Evolutionary conservation across 2,888 invertebrate species (phyloP), one percentile per base, ranked within the genome.

Genomic region (Drosophila neoperkinsi): DNA sequence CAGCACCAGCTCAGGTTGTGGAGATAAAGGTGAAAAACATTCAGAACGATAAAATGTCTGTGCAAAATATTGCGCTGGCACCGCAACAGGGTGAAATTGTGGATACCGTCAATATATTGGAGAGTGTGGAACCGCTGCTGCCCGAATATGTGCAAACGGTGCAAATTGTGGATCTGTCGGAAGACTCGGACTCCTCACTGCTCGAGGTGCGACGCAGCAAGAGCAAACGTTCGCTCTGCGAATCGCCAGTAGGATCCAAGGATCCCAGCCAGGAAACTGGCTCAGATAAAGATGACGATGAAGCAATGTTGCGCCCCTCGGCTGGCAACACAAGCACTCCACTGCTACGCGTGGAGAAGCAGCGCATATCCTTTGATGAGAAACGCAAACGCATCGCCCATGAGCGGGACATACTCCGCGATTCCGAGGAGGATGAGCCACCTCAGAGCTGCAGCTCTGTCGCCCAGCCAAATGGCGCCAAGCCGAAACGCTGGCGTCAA

Each of bases 21-120:
- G 96, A 95, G 86, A 95, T 96, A 1, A 95, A 94, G 76, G 96
- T 95, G 87, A 95, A 94, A 88, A 96, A 96, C 92, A 95, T 96
- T 58, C 93, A 95, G 1, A 95, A 96, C 90, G 95, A 95, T 21
- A 94, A 95, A 69, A 95, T 96, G 78, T 94, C 94, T 7, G 94
- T 92, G 46, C 89, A 89, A 58, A 91, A 88, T 63, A 91, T 92
- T 43, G 92, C 83, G 28, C 71, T 92, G 53, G 91, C 90, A n/a
- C 90, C 92, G 4, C 91, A 91, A 50, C 85, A 91, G 57, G 94
- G 92, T 4, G 92, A 93, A 79, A 91, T 94, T 79, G 93, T 94
- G 28, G 93, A 94, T 72, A 94, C 94, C 0, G 94, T 94, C 1
- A 94, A 94, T 68, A 93, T 94, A n/a, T 88, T 94, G 53, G 95